Base-by-base conservation (phyloP, 2,113 vertebrate species). In the Zeus faber region DNA sequence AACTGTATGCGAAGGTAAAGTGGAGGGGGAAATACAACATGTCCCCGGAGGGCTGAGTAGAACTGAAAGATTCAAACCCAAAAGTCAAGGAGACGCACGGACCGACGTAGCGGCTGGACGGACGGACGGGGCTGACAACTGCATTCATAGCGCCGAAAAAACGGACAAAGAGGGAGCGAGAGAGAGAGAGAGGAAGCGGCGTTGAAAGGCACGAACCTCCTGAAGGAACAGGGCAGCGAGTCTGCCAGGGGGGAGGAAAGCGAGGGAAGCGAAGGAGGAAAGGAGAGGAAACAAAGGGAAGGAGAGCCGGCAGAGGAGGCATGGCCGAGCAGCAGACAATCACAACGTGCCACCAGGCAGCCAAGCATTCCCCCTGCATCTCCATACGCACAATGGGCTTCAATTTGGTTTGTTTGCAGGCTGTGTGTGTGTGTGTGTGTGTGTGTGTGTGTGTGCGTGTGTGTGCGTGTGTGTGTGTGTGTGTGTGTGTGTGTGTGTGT, bases 361-460 rank as follows among this genome's bases (percentile, higher is more conserved):
- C 31, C 47, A 45, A 49, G 16, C 26, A 43, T 51, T 41, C 53
- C 27, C 54, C 63, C 20, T 22, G 33, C 33, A 55, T 48, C 33
- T 39, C 20, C 45, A 20, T 4, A 0, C 3, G 23, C 16, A 49
- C 23, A 56, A n/a, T 26, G 51, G 27, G 41, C 51, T 67, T 49
- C 54, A 52, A 39, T 35, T 39, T 25, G 31, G 3, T 49, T 29
- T 59, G 46, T 22, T 6, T 23, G 18, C 43, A 18, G n/a, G 29
- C 26, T 54, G 14, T 44, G 3, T 41, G 21, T 46, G 31, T 43
- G 16, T 26, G 6, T n/a, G 21, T 39, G n/a, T 2, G 14, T 24
- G 4, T 17, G 8, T 25, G n/a, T 54, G 17, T 52, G 46, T 53
- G 2, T 1, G 3, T 24, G 22, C 2, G 5, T 44, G 23, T 44